phyloP scores from a whole-genome alignment of 1,140 invertebrate species.

The Elymnias hypermnestra region DNA sequence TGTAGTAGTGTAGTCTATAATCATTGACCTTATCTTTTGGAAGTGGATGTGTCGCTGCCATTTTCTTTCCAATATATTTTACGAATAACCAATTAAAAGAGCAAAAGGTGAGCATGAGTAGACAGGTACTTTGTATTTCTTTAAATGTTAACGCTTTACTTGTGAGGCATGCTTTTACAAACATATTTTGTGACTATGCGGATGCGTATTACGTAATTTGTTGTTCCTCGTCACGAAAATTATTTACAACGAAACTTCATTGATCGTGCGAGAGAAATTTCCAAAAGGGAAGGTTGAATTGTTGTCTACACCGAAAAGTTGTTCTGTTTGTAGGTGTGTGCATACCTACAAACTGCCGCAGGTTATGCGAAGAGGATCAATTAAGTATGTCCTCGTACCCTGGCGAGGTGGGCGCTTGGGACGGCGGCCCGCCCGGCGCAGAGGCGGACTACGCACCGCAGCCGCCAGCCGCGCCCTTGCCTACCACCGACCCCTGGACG shows the following conservation, averaged over 20 bases:
- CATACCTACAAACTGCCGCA: slow-evolving; percentile 75
- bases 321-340: slow-evolving; percentile 77
- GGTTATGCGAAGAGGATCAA: slow-evolving; percentile 69
- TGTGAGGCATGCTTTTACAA: slow-evolving; percentile 41
- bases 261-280: slow-evolving; percentile 44
- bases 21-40: slow-evolving; percentile 30
- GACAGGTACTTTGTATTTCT: slow-evolving; percentile 40
- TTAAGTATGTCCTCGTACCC: slow-evolving; percentile 71
- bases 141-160: slow-evolving; percentile 31
- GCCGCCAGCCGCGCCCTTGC: slow-evolving; percentile 42
- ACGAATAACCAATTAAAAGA: slow-evolving; percentile 32
- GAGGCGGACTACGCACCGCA: slow-evolving; percentile 59
- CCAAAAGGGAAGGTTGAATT: slow-evolving; percentile 55
- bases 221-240: slow-evolving; percentile 61
- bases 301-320: slow-evolving; percentile 76
- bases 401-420: slow-evolving; percentile 60
- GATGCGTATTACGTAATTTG: slow-evolving; percentile 70
- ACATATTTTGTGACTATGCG: slow-evolving; percentile 29
- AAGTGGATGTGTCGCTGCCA: slow-evolving; percentile 67
- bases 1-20: no score
- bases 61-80: slow-evolving; percentile 49
- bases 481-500: slow-evolving; percentile 70
- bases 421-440: slow-evolving; percentile 68
- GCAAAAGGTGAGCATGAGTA: slow-evolving; percentile 60
- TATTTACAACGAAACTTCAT: slow-evolving; percentile 47